Evolutionary conservation across 2,797 vertebrate genomes (phyloP).

Genomic region (Phoeniculus purpureus): DNA sequence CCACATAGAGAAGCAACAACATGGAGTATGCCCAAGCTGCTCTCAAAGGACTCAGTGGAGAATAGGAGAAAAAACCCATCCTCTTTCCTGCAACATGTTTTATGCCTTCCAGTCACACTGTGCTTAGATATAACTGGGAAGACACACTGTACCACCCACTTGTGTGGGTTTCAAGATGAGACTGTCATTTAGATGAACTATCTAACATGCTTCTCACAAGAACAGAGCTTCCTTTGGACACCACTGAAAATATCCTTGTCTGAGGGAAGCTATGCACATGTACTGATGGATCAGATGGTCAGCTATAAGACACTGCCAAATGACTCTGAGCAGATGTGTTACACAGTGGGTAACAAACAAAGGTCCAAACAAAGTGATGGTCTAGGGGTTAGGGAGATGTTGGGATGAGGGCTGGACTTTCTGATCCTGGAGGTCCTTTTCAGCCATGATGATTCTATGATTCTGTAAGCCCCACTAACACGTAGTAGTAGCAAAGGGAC

Average conservation of each 20-base stretch:
- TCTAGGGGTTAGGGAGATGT: no score
- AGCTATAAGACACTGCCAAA: not conserved
- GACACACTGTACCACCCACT: not conserved
- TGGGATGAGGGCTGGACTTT: no score
- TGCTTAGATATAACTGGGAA: not conserved
- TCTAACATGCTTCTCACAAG: not conserved
- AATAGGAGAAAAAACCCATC: not conserved
- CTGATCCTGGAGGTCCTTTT: no score
- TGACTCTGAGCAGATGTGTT: accelerated
- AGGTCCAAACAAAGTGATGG: not conserved
- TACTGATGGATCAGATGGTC: not conserved
- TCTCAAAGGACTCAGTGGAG: not conserved
- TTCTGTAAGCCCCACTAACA: not conserved
- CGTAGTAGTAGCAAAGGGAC: not conserved
- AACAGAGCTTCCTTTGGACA: not conserved
- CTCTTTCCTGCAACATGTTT: not conserved
- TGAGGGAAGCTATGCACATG: not conserved
- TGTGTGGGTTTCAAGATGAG: not conserved
- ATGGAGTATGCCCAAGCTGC: not conserved
- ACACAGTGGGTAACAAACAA: not conserved
- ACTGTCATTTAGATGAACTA: not conserved
- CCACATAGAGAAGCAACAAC: not conserved
- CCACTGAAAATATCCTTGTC: not conserved
- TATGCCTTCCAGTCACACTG: not conserved
- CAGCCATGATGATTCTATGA: no score